A percentile compares a stretch with the other conserved stretches of the same genome.
phyloP scores from a whole-genome alignment of 2,888 invertebrate genomes.

The Patella depressa region DNA sequence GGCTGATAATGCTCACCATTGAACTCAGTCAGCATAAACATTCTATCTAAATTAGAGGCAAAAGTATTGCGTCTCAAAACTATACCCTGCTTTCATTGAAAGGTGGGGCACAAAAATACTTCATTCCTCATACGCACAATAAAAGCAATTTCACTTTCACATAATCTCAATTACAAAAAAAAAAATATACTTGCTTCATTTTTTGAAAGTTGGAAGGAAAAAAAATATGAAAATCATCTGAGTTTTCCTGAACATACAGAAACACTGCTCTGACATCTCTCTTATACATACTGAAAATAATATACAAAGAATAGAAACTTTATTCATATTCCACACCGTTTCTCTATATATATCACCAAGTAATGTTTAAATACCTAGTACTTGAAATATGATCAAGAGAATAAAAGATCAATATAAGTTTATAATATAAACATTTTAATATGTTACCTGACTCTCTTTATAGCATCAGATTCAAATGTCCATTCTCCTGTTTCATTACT shows the following conservation, averaged over 20 bases:
- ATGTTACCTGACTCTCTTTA: slow-evolving; percentile 84
- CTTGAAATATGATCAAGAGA: slow-evolving; percentile 14
- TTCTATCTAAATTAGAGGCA: too few species aligned
- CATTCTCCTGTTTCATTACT: slow-evolving; percentile 77
- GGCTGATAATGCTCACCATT: too few species aligned
- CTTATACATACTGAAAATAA: slow-evolving; percentile 85
- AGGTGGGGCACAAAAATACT: too few species aligned
- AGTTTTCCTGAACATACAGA: slow-evolving; percentile 97
- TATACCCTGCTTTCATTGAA: too few species aligned
- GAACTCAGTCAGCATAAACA: too few species aligned
- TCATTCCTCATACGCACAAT: too few species aligned
- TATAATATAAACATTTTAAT: neutral
- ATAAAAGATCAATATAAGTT: slow-evolving; percentile 8
- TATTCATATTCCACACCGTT: neutral
- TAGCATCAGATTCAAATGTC: slow-evolving; percentile 91
- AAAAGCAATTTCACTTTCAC: neutral
- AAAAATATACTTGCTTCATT: slow-evolving; percentile 74
- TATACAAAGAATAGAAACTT: neutral
- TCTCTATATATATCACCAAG: neutral
- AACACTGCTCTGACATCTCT: slow-evolving; percentile 95
- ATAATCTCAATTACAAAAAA: neutral
- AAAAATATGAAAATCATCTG: slow-evolving; percentile 91
- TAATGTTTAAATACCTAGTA: neutral
- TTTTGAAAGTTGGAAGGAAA: slow-evolving; percentile 91
- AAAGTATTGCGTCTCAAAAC: too few species aligned